phyloP scores from a whole-genome alignment of 1,140 invertebrate species.

The Drosophila setifemur region DNA sequence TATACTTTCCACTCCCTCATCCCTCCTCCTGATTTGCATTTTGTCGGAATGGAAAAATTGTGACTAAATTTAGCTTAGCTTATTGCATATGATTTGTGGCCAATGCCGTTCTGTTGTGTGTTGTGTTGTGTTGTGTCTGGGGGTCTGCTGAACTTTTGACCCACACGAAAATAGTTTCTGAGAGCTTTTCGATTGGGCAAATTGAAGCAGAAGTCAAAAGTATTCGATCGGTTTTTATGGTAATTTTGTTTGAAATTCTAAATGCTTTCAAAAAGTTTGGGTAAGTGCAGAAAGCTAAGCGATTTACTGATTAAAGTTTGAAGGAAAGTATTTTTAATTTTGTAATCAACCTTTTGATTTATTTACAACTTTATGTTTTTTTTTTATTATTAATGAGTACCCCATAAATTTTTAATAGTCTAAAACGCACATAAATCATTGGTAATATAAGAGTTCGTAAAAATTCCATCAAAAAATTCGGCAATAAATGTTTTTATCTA shows the following conservation, averaged over 20 bases:
- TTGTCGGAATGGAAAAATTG: constrained; percentile 49
- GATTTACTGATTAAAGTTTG: no score
- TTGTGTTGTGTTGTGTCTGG: constrained; percentile 12
- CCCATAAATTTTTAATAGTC: no score
- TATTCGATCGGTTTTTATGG: constrained; percentile 4
- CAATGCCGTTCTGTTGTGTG: no score
- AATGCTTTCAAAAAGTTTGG: background rate
- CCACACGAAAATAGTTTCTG: constrained; percentile 35
- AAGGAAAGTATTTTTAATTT: background rate
- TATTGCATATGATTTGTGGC: constrained; percentile 36
- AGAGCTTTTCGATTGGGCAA: background rate
- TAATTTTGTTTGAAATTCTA: background rate
- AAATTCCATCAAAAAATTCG: no score
- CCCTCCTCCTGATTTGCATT: constrained; percentile 56
- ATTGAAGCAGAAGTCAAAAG: constrained; percentile 3
- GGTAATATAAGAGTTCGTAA: no score
- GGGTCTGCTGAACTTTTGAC: constrained; percentile 61
- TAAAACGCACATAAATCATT: no score
- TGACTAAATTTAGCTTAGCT: constrained; percentile 63
- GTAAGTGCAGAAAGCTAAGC: background rate
- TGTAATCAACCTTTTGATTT: no score
- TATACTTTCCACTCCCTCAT: background rate
- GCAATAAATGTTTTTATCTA: no score
- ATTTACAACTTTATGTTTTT: no score
- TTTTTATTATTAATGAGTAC: no score